Conservation (phyloP, 2,113 vertebrate genomes). For the Phylloscopus trochilus region DNA sequence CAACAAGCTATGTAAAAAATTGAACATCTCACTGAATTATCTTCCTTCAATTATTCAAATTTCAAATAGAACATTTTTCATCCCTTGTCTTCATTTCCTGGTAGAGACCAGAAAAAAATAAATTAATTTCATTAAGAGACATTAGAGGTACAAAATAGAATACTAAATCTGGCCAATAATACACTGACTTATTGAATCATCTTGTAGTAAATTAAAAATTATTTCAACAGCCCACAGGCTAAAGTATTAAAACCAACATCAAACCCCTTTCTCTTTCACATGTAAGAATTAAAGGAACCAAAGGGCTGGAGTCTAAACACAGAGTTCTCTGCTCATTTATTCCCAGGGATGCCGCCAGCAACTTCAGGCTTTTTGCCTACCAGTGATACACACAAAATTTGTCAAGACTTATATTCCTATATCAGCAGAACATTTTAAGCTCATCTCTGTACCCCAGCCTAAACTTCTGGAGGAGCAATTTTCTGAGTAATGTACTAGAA, state of each 20-base stretch:
- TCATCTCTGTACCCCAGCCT: not conserved
- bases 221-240: not conserved
- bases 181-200: constrained; percentile 21
- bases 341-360: not conserved
- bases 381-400: not conserved
- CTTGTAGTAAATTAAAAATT: constrained; percentile 23
- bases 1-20: not conserved
- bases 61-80: constrained; percentile 33
- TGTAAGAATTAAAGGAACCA: not conserved
- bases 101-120: constrained; percentile 20
- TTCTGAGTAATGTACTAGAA: not conserved
- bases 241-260: not conserved
- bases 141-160: constrained; percentile 18
- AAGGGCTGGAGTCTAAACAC: not conserved
- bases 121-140: constrained; percentile 45
- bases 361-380: not conserved
- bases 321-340: not conserved
- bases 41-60: constrained; percentile 22
- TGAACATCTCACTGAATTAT: not conserved
- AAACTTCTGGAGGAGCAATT: not conserved
- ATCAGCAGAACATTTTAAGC: not conserved
- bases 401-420: not conserved
- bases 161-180: constrained; percentile 11
- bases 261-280: not conserved
- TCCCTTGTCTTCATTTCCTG: constrained; percentile 35